phyloP scores from a whole-genome alignment of 2,888 invertebrate genomes.

The Drosophila phalerata region DNA sequence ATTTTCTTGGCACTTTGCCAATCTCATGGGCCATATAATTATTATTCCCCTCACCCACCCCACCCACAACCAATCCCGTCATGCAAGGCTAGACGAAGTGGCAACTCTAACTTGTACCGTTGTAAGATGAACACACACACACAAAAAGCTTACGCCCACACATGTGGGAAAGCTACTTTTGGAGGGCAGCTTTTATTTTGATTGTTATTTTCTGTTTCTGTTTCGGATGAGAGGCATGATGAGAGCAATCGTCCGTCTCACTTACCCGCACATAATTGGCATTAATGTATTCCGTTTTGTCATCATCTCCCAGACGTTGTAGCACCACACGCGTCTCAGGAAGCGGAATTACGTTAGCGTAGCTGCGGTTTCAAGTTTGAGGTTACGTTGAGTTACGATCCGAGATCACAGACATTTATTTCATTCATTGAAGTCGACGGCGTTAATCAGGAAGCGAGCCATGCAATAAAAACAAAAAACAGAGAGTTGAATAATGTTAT shows the following conservation, averaged over 20 bases:
- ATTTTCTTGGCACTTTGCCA: slow-evolving; percentile 67
- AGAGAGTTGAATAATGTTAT: slow-evolving; percentile 25
- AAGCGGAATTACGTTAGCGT: slow-evolving; percentile 97
- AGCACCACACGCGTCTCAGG: slow-evolving; percentile 95
- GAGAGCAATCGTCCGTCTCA: slow-evolving; percentile 49
- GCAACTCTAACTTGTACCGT: slow-evolving; percentile 44
- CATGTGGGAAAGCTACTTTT: slow-evolving; percentile 51
- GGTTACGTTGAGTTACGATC: slow-evolving; percentile 36
- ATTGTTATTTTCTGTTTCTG: slow-evolving; percentile 17
- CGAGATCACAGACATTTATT: slow-evolving; percentile 23
- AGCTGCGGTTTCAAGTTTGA: slow-evolving; percentile 85
- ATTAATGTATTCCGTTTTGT: slow-evolving; percentile 95
- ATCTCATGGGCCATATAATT: slow-evolving; percentile 75
- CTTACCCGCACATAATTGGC: slow-evolving; percentile 96
- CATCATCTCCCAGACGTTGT: slow-evolving; percentile 90
- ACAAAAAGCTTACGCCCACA: slow-evolving; percentile 13
- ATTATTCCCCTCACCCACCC: slow-evolving; percentile 18
- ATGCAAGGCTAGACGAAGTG: slow-evolving; percentile 59
- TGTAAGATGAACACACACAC: slow-evolving; percentile 26
- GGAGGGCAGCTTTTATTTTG: slow-evolving; percentile 34
- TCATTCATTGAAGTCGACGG: slow-evolving; percentile 20
- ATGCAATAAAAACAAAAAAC: slow-evolving; percentile 17
- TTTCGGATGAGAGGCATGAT: slow-evolving; percentile 3
- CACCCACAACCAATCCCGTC: slow-evolving; percentile 39
- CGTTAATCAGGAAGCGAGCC: slow-evolving; percentile 30